These are phyloP conservation scores for Elegia similella DNA, from an alignment of 2,888 invertebrate species.

Conservation along the genomic window DNA sequence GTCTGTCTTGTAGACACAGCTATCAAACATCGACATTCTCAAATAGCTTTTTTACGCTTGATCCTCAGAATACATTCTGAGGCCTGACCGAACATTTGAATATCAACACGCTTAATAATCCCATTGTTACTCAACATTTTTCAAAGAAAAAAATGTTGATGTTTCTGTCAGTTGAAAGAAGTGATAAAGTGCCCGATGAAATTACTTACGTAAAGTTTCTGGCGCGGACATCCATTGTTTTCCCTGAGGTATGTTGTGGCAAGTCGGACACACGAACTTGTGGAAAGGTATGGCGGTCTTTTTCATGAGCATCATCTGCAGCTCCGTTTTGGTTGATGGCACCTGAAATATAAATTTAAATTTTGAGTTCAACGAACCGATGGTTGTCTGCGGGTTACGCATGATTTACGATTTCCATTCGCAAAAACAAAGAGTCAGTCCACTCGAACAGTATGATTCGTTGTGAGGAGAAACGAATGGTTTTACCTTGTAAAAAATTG, in stretches of 20 bases:
- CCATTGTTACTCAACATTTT: neutral
- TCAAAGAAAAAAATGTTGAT: neutral
- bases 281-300: slow-evolving; percentile 95
- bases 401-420: neutral
- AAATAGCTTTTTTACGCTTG: too few relatives aligned
- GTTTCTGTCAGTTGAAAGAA: neutral
- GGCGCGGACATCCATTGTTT: slow-evolving; percentile 91
- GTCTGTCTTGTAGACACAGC: too few relatives aligned
- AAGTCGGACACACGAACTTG: slow-evolving; percentile 93
- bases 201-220: slow-evolving; percentile 82
- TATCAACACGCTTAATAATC: neutral
- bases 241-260: slow-evolving; percentile 93
- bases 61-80: too few relatives aligned
- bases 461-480: too few relatives aligned
- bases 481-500: too few relatives aligned
- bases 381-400: neutral
- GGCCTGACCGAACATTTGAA: neutral
- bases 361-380: neutral
- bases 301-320: slow-evolving; percentile 86
- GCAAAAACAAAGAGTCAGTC: neutral
- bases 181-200: neutral
- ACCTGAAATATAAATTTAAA: slow-evolving; percentile 66
- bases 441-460: too few relatives aligned
- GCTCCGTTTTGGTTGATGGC: slow-evolving; percentile 88
- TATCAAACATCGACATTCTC: too few relatives aligned